These are phyloP conservation scores for Trissolcus basalis DNA, from an alignment of 1,140 invertebrate species.

Conservation along the genomic window DNA sequence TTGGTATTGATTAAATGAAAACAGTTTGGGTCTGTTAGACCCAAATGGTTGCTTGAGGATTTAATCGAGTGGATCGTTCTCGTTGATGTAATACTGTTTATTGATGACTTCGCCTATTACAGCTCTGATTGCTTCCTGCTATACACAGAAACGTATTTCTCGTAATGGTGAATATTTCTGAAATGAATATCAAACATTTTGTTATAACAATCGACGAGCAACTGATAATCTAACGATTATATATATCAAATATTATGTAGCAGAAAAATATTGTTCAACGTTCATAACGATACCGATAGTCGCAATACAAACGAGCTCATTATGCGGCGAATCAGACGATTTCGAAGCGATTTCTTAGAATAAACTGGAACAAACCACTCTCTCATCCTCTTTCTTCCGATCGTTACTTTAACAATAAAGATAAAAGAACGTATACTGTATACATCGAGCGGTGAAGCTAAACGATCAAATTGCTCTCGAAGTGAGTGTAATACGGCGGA, in stretches of 20 bases:
- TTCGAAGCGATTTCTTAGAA: constrained; percentile 58
- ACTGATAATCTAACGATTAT: not conserved
- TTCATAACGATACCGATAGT: constrained; percentile 45
- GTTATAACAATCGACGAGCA: not conserved
- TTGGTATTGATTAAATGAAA: too few species aligned
- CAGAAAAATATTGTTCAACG: constrained; percentile 8
- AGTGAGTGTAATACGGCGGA: constrained; percentile 49
- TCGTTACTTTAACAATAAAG: constrained; percentile 57
- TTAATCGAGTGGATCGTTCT: too few species aligned
- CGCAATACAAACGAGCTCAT: constrained; percentile 63
- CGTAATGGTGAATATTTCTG: too few species aligned
- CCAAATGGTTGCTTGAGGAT: too few species aligned
- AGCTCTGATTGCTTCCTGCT: too few species aligned
- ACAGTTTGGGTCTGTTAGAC: too few species aligned
- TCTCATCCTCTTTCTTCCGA: constrained; percentile 48
- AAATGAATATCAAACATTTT: too few species aligned
- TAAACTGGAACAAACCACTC: constrained; percentile 60
- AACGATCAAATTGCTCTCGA: constrained; percentile 55
- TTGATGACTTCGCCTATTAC: too few species aligned
- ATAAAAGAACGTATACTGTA: constrained; percentile 56
- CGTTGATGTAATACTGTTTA: too few species aligned
- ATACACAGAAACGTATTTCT: too few species aligned
- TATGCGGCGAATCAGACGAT: constrained; percentile 59
- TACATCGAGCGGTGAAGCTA: constrained; percentile 49
- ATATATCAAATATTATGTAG: not conserved